Evolutionary conservation across 2,797 vertebrate genomes (phyloP), one percentile per base, ranked within the genome.

Genomic region (Chaetophractus vellerosus): DNA sequence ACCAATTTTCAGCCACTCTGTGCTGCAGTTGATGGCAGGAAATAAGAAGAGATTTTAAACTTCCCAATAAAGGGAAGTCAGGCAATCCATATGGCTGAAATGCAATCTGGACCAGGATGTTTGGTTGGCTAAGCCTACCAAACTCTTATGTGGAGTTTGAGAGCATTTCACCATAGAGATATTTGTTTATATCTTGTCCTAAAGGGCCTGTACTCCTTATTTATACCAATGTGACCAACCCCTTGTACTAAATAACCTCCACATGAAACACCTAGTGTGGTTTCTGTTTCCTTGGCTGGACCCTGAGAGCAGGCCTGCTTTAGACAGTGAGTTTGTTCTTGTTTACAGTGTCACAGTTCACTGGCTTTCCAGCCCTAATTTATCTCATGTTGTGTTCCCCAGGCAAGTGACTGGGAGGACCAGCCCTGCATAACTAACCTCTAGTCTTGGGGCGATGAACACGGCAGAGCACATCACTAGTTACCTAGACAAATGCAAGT

Each of bases 401-500:
- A 71, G 90, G 82, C 79, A 94, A 72, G 87, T 94, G 87, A 71
- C 75, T 79, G 85, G 69, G 63, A 96, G 91, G 79, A 24, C 91
- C 92, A 93, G 78, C n/a, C 6, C n/a, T 63, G 61, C 28, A 82
- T 95, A 90, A 91, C 90, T 91, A 45, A 68, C 23, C 33, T 16
- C 21, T 85, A 18, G 15, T 80, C 55, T 24, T 50, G 33, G 74
- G 74, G 55, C 69, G 36, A 66, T 9, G 26, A 75, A 41, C 24
- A 59, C 26, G 33, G 23, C 18, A 75, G 55, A 83, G 38, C 24
- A 18, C 95, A 90, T 88, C 93, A 97, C 45, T 92, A 94, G 94
- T 97, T 96, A 97, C 90, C 96, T 93, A 97, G 96, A 95, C 96
- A 97, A 97, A 96, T 80, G 71, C 68, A 91, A 88, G 69, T 90